A percentile compares a stretch with the other conserved stretches of the same genome.
These are phyloP conservation scores for Pantelozetes paolii DNA, from an alignment of 2,888 invertebrate genomes.

Conservation along the genomic window DNA sequence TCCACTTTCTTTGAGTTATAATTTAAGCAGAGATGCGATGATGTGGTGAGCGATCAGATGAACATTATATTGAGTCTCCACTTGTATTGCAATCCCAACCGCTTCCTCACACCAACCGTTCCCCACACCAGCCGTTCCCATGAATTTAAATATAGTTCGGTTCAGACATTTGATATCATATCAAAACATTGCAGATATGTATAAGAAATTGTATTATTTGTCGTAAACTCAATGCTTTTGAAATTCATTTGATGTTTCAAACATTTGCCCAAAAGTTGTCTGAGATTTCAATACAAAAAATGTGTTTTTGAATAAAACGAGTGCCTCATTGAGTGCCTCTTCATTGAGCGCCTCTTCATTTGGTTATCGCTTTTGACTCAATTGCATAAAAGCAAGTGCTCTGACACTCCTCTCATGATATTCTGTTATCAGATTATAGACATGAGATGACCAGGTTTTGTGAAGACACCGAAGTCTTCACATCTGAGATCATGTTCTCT, in stretches of 20 bases:
- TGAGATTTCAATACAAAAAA: neutral
- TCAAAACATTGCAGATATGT: constrained; percentile 18
- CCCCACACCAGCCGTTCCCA: constrained; percentile 7
- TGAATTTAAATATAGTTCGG: neutral
- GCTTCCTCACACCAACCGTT: constrained; percentile 8
- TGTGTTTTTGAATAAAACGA: constrained; percentile 1
- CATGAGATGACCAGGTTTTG: too few relatives aligned
- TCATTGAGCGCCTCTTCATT: constrained; percentile 19
- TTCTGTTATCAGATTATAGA: too few relatives aligned
- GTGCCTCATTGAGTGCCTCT: neutral
- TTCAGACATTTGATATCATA: constrained; percentile 33
- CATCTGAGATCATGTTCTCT: too few relatives aligned
- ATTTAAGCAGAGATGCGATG: constrained; percentile 14
- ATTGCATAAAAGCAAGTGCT: constrained; percentile 22
- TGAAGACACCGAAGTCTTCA: too few relatives aligned
- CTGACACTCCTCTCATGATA: constrained; percentile 2
- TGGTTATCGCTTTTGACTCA: constrained; percentile 19
- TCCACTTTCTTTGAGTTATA: constrained; percentile 36
- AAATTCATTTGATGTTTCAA: neutral
- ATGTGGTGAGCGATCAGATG: constrained; percentile 17
- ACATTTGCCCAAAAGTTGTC: neutral
- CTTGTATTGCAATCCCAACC: neutral
- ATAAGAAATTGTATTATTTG: constrained; percentile 30
- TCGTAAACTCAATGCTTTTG: neutral
- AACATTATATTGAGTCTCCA: neutral